A percentile compares a stretch with the other conserved stretches of the same genome.
phyloP scores from a whole-genome alignment of 2,888 invertebrate genomes.

The Mylabris sibirica region DNA sequence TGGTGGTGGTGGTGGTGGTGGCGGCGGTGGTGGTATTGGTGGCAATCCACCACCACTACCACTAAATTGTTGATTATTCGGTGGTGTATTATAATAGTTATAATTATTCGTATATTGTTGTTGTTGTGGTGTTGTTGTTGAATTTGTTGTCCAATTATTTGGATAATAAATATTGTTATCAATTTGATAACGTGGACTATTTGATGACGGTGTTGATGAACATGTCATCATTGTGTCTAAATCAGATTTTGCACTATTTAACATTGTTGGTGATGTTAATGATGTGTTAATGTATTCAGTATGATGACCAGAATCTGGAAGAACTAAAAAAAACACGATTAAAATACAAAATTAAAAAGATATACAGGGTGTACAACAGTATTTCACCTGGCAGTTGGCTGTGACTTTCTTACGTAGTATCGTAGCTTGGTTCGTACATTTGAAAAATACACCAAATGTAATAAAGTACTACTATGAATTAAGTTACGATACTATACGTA shows the following conservation, averaged over 20 bases:
- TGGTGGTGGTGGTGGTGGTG: slow-evolving; percentile 56
- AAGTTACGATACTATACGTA: too few species aligned
- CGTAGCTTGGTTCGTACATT: too few species aligned
- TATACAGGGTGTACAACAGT: too few species aligned
- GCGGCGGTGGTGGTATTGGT: too few species aligned
- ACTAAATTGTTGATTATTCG: slow-evolving; percentile 69
- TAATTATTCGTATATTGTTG: slow-evolving; percentile 59
- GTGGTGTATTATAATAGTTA: slow-evolving; percentile 73
- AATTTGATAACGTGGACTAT: slow-evolving; percentile 53
- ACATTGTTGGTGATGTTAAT: slow-evolving; percentile 55
- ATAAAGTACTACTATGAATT: too few species aligned
- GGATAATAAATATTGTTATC: slow-evolving; percentile 66
- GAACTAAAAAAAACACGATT: slow-evolving; percentile 46
- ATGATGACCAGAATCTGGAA: slow-evolving; percentile 54
- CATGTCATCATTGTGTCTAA: slow-evolving; percentile 51
- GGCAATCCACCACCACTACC: not conserved
- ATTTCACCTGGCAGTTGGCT: too few species aligned
- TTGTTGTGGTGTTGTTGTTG: slow-evolving; percentile 50
- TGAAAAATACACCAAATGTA: too few species aligned
- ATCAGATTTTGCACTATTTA: slow-evolving; percentile 54
- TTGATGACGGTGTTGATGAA: slow-evolving; percentile 18
- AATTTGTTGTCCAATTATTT: slow-evolving; percentile 63
- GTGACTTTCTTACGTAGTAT: too few species aligned
- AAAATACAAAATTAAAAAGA: too few species aligned
- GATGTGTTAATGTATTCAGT: slow-evolving; percentile 57